Evolutionary conservation across 1,140 invertebrate genomes (phyloP), one percentile per base, ranked within the genome.

Genomic region (Drosophila simulans): DNA sequence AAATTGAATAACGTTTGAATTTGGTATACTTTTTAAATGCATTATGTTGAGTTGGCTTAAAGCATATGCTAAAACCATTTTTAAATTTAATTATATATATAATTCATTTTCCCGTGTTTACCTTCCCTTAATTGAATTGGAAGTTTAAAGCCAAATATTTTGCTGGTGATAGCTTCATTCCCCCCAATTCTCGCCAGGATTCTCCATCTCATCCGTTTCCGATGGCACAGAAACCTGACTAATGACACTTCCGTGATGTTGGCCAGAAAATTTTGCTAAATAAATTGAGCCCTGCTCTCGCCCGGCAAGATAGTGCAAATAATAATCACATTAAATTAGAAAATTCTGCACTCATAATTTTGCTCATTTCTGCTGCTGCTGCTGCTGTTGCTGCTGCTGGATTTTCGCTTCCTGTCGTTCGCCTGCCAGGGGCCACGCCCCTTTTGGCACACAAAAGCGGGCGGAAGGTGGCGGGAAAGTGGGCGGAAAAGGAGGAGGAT

Each of bases 241-340:
- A 57, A 57, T 57, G 55, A 57, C 55, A 56, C 25, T 56, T 31
- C 17, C 39, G 39, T 34, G n/a, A 35, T 13, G 35, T 15, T 69
- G 5, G 27, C 59, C 39, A 35, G 57, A 37, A 53, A 46, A 35
- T 37, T 17, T n/a, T 56, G 27, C 12, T 39, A 53, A 52, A 65
- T 70, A 70, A 70, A 56, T 40, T 17, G 64, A 69, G 43, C 17
- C 45, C 34, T 42, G 51, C 42, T 31, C 7, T 3, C 11, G 40
- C 31, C 20, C 13, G 5, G 35, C 70, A 13, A 25, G 45, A 75
- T 49, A 49, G 42, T 63, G 51, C 35, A 48, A 56, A 65, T 65
- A 74, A 75, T 74, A 73, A 74, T 52, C 73, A 76, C 40, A 60
- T 77, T 68, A 77, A 77, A 77, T 77, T 68, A 51, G 51, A 77